Conservation (phyloP, 2,113 vertebrate species). For the Crypturellus undulatus region DNA sequence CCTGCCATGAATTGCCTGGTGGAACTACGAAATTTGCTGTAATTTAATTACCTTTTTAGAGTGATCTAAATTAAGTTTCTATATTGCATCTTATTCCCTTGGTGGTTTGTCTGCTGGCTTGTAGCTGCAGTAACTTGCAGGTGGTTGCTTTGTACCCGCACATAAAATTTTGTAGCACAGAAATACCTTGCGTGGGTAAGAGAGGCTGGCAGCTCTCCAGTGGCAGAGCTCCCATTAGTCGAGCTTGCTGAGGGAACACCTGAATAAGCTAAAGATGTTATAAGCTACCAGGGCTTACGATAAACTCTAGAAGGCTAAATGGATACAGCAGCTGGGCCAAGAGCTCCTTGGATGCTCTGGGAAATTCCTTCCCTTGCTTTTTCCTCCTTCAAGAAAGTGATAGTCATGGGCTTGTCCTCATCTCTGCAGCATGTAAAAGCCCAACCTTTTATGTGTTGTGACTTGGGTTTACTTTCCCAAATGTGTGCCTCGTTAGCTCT, state of each 20-base stretch:
- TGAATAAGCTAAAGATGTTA: neutral
- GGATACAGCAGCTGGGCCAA: neutral
- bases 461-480: neutral
- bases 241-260: neutral
- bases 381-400: neutral
- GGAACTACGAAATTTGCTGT: neutral
- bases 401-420: neutral
- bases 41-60: slow-evolving; percentile 33
- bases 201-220: slow-evolving; percentile 28
- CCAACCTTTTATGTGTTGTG: neutral
- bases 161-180: neutral
- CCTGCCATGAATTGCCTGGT: neutral
- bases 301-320: neutral
- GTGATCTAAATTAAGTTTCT: slow-evolving; percentile 10
- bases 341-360: neutral
- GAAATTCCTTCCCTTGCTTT: neutral
- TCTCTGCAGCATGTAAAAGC: neutral
- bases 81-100: neutral
- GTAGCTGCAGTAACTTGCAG: slow-evolving; percentile 41
- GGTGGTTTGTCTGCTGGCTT: neutral
- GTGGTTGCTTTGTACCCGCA: neutral
- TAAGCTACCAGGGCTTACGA: neutral
- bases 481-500: neutral
- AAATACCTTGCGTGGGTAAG: neutral
- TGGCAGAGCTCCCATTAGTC: neutral